These are phyloP conservation scores for Cephus spinipes DNA, from an alignment of 2,888 invertebrate genomes.

Conservation along the genomic window DNA sequence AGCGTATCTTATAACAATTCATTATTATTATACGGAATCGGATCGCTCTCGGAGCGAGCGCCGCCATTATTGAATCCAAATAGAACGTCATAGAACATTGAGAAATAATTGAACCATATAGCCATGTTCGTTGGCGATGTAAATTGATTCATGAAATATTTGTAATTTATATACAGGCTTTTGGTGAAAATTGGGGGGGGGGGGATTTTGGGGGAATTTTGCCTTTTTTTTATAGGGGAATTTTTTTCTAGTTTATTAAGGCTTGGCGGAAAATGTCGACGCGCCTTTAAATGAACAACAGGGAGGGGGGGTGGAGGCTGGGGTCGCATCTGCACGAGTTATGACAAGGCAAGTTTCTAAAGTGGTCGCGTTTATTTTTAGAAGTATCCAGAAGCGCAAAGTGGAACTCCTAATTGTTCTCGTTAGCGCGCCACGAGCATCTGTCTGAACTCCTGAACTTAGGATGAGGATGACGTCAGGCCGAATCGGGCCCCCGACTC, in stretches of 20 bases:
- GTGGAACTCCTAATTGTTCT: slow-evolving; percentile 65
- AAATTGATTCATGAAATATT: too few relatives aligned
- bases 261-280: neutral
- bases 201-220: neutral
- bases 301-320: neutral
- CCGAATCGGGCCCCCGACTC: slow-evolving; percentile 21
- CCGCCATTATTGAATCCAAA: neutral
- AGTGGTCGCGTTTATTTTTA: slow-evolving; percentile 64
- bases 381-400: slow-evolving; percentile 58
- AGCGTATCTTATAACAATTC: neutral
- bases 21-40: neutral
- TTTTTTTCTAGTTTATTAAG: neutral
- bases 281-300: neutral
- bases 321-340: slow-evolving; percentile 36
- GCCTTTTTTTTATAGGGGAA: too few relatives aligned
- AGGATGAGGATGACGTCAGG: slow-evolving; percentile 38
- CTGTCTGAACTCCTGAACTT: slow-evolving; percentile 64
- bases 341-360: slow-evolving; percentile 44
- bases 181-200: too few relatives aligned
- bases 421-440: slow-evolving; percentile 62
- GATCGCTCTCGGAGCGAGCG: neutral
- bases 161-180: too few relatives aligned
- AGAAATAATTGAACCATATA: neutral
- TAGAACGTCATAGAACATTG: neutral
- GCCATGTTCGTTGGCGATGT: neutral